A percentile compares a stretch with the other conserved stretches of the same genome.
phyloP scores from a whole-genome alignment of 2,888 invertebrate species.

The Gasteruption jaculator region DNA sequence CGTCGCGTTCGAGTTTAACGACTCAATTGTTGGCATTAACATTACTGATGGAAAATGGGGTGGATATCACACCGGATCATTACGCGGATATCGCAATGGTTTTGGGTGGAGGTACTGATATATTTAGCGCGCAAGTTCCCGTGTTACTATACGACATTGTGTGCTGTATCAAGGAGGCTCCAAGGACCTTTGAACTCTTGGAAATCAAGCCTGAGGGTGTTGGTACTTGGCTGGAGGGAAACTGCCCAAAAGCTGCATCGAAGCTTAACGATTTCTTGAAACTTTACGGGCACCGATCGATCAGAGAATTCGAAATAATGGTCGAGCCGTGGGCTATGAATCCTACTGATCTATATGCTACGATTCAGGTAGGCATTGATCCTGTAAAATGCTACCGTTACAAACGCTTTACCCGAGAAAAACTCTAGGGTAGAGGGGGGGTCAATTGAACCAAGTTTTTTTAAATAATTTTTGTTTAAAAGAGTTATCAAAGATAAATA shows the following conservation, averaged over 20 bases:
- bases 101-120: conserved; percentile 64
- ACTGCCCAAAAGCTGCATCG: conserved; percentile 52
- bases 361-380: conserved; percentile 59
- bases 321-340: conserved; percentile 65
- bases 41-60: conserved; percentile 54
- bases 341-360: conserved; percentile 59
- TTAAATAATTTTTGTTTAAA: too few relatives aligned
- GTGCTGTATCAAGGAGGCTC: conserved; percentile 50
- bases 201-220: conserved; percentile 54
- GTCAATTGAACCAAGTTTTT: too few relatives aligned
- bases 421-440: too few relatives aligned
- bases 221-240: conserved; percentile 58
- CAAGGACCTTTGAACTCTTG: conserved; percentile 54
- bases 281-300: conserved; percentile 67
- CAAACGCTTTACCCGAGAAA: too few relatives aligned
- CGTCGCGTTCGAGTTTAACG: conserved; percentile 54
- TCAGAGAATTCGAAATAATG: conserved; percentile 67
- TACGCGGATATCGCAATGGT: conserved; percentile 67
- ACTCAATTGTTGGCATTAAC: conserved; percentile 58
- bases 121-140: conserved; percentile 74
- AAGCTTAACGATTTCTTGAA: conserved; percentile 60
- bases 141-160: conserved; percentile 53
- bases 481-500: too few relatives aligned
- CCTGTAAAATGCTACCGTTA: too few relatives aligned
- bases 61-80: conserved; percentile 62